A percentile compares a stretch with the other conserved stretches of the same genome.
phyloP scores from a whole-genome alignment of 2,797 vertebrate genomes.

The Buceros bicornis region DNA sequence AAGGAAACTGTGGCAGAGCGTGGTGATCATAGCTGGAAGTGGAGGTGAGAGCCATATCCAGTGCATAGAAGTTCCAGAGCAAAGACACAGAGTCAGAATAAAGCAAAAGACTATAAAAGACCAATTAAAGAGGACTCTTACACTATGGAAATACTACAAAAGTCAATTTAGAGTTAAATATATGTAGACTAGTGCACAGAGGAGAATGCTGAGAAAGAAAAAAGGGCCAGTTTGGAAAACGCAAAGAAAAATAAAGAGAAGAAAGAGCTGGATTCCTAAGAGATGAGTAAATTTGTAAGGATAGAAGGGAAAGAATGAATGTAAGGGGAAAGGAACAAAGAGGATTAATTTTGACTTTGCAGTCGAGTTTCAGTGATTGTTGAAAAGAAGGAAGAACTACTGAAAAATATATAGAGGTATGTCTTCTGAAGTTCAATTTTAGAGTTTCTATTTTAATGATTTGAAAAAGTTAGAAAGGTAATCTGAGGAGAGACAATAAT shows the following conservation, averaged over 20 bases:
- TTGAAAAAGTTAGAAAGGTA: slow-evolving; percentile 1
- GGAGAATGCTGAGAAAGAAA: neutral
- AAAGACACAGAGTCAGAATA: neutral
- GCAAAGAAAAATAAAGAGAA: neutral
- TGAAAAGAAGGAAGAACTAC: neutral
- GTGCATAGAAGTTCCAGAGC: neutral
- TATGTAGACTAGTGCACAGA: neutral
- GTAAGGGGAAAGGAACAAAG: neutral
- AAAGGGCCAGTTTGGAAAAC: neutral
- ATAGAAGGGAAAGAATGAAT: neutral
- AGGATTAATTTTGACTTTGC: neutral
- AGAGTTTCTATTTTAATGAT: slow-evolving; percentile 16
- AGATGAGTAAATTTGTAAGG: neutral
- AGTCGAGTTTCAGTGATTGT: neutral
- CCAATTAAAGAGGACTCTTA: neutral
- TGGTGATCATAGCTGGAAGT: neutral
- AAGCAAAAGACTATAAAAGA: neutral
- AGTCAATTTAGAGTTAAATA: neutral
- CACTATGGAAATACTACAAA: neutral
- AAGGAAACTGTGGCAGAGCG: neutral
- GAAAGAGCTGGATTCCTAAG: neutral
- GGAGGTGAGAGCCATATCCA: neutral
- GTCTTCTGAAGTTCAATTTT: neutral
- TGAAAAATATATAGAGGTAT: neutral
- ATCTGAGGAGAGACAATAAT: neutral